phyloP scores from a whole-genome alignment of 2,797 vertebrate species.

The Paramormyrops hopkinsi region DNA sequence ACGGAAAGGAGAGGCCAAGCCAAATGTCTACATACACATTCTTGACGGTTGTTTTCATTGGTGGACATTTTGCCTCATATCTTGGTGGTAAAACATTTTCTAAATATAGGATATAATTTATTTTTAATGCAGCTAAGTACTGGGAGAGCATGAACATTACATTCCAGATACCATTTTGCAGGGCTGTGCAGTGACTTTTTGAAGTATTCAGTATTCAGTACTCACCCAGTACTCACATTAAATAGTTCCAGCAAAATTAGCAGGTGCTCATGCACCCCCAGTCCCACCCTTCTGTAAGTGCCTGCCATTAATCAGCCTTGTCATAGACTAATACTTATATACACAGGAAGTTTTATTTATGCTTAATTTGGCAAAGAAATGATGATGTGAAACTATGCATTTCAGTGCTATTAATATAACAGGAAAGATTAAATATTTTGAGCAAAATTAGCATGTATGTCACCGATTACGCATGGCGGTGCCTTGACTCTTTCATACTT shows the following conservation, averaged over 20 bases:
- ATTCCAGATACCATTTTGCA: not conserved
- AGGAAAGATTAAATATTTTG: not conserved
- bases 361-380: not conserved
- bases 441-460: not conserved
- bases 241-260: not conserved
- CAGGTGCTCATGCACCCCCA: not conserved
- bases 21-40: not conserved
- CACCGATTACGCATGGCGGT: not conserved
- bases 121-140: not conserved
- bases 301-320: not conserved
- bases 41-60: not conserved
- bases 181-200: not conserved
- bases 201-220: not conserved
- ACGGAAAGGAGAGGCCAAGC: conserved; percentile 22
- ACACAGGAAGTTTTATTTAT: not conserved
- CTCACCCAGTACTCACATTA: not conserved
- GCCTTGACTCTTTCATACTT: not conserved
- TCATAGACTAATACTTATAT: not conserved
- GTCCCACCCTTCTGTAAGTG: not conserved
- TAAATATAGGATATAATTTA: not conserved
- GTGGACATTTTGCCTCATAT: not conserved
- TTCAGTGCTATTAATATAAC: not conserved
- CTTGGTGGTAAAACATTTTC: not conserved
- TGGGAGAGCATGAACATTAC: not conserved
- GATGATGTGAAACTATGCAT: not conserved